These are phyloP conservation scores for Dasyurus viverrinus DNA, from an alignment of 2,113 vertebrate species.

Conservation along the genomic window DNA sequence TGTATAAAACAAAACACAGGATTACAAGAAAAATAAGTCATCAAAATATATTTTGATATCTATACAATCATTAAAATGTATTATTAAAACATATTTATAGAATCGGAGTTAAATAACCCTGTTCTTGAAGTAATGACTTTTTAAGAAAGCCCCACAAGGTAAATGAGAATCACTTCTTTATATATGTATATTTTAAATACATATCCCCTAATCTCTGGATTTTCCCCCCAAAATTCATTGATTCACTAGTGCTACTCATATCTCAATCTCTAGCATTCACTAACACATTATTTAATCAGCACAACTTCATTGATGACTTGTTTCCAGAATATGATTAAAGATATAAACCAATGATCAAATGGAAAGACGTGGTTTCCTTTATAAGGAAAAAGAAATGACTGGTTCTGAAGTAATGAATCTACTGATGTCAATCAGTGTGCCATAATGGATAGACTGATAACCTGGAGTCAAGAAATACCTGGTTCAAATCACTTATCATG, in stretches of 20 bases:
- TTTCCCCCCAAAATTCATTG: background rate
- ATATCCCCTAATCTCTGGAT: background rate
- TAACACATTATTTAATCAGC: background rate
- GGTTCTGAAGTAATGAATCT: background rate
- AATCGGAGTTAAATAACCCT: background rate
- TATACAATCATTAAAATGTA: background rate
- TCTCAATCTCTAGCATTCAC: background rate
- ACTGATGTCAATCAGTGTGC: background rate
- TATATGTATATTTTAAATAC: background rate
- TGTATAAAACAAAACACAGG: background rate
- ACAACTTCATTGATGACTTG: background rate
- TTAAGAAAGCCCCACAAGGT: background rate
- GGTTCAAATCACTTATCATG: background rate
- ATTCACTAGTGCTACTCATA: background rate
- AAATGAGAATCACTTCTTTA: background rate
- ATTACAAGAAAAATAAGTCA: background rate
- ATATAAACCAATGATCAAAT: background rate
- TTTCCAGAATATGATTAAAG: background rate
- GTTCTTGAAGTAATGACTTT: background rate
- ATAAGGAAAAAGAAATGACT: background rate
- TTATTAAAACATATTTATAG: background rate
- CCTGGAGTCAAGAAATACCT: background rate
- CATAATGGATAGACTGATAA: background rate
- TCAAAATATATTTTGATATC: background rate
- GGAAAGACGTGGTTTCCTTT: background rate